Percentiles rank a stretch among this genome's conserved stretches.
phyloP scores from a whole-genome alignment of 2,888 invertebrate genomes.

The Oligia strigilis region DNA sequence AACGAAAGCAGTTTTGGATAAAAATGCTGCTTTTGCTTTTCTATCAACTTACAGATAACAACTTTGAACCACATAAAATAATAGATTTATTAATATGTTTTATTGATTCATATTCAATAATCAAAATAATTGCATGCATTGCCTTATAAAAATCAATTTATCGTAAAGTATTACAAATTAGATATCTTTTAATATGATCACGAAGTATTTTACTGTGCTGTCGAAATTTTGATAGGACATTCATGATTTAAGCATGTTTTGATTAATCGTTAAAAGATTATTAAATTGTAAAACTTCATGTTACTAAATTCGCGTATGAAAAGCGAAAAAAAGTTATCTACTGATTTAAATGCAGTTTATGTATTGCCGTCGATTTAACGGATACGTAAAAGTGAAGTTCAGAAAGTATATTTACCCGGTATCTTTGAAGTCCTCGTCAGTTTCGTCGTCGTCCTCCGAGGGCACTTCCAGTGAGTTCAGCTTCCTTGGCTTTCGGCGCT shows the following conservation, averaged over 20 bases:
- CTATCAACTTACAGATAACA: too few species aligned
- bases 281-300: background rate
- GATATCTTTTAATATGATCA: background rate
- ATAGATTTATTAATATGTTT: background rate
- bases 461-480: slow-evolving; percentile 95
- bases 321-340: background rate
- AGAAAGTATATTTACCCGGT: slow-evolving; percentile 89
- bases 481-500: slow-evolving; percentile 93
- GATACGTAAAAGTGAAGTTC: background rate
- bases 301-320: background rate
- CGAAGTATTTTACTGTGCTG: background rate
- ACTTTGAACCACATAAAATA: too few species aligned
- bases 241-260: background rate
- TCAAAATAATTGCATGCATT: too few species aligned
- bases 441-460: slow-evolving; percentile 95
- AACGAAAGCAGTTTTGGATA: background rate
- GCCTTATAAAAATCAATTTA: too few species aligned
- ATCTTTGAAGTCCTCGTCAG: slow-evolving; percentile 98
- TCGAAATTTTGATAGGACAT: too few species aligned
- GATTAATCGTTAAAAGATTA: background rate
- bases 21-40: background rate
- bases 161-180: background rate
- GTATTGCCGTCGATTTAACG: too few species aligned
- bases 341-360: background rate
- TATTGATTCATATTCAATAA: background rate